phyloP scores from a whole-genome alignment of 2,888 invertebrate genomes.

The Drosophila rubida region DNA sequence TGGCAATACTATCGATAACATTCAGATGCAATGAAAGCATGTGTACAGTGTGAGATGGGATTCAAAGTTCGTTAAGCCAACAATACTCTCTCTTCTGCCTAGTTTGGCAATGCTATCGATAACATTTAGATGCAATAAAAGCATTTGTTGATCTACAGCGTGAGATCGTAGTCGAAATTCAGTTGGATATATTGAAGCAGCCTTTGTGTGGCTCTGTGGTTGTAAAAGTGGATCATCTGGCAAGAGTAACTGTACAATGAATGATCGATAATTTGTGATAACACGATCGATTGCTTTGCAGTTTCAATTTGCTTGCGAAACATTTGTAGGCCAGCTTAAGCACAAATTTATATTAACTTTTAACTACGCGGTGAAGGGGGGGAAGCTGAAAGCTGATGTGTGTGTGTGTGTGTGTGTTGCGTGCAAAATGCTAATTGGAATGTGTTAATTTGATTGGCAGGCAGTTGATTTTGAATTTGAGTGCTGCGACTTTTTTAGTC shows the following conservation, averaged over 20 bases:
- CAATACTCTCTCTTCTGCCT: too few species aligned
- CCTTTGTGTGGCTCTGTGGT: too few species aligned
- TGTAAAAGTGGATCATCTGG: background rate
- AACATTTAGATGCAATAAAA: background rate
- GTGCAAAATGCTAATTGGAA: conserved; percentile 71
- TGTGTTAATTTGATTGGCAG: conserved; percentile 79
- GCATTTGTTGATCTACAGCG: too few species aligned
- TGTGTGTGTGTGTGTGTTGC: conserved; percentile 15
- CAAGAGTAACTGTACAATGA: background rate
- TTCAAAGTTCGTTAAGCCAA: too few species aligned
- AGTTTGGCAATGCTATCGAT: background rate
- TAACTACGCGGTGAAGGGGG: too few species aligned
- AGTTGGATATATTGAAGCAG: too few species aligned
- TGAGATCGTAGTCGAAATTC: too few species aligned
- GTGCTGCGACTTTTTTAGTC: conserved; percentile 36
- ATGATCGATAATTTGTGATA: background rate
- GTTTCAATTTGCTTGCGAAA: background rate
- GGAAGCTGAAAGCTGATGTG: too few species aligned
- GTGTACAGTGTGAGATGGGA: too few species aligned
- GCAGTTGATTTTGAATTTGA: conserved; percentile 40
- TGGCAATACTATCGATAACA: background rate
- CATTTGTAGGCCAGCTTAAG: background rate
- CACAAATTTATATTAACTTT: background rate
- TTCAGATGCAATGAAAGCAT: background rate
- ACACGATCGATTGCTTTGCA: background rate